Conservation (phyloP, 2,888 invertebrate genomes). For the Cremastinae sp. region DNA sequence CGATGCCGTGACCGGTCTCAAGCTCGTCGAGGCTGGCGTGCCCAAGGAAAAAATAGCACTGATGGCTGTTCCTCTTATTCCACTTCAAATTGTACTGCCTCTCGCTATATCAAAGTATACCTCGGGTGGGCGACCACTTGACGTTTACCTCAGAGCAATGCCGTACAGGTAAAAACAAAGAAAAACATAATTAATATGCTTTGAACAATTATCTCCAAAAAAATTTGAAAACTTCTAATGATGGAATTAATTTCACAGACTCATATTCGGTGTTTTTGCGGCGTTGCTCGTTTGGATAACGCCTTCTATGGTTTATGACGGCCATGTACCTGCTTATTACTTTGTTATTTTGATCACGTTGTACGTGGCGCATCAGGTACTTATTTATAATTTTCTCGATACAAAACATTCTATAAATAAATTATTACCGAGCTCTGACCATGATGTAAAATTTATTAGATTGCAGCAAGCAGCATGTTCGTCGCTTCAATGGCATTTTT, state of each 20-base stretch:
- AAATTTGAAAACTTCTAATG: too few species aligned
- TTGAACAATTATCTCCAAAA: not conserved
- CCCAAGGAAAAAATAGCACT: slow-evolving; percentile 97
- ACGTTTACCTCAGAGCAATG: slow-evolving; percentile 93
- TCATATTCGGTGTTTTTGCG: slow-evolving; percentile 91
- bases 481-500: slow-evolving; percentile 99
- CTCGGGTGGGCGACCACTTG: slow-evolving; percentile 93
- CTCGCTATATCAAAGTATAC: slow-evolving; percentile 91
- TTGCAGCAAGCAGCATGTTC: slow-evolving; percentile 97
- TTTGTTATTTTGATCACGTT: slow-evolving; percentile 88
- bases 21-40: slow-evolving; percentile 97
- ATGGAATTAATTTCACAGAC: slow-evolving; percentile 80
- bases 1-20: slow-evolving; percentile 96
- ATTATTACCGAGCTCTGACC: too few species aligned
- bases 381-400: too few species aligned
- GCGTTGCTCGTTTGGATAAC: slow-evolving; percentile 93
- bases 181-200: not conserved
- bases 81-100: slow-evolving; percentile 96
- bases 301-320: slow-evolving; percentile 85
- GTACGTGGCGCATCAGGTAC: slow-evolving; percentile 95
- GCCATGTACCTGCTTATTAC: slow-evolving; percentile 87
- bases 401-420: too few species aligned
- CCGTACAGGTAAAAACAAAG: slow-evolving; percentile 84
- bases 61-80: slow-evolving; percentile 95
- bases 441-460: too few species aligned